Percentiles rank a stretch among this genome's conserved stretches.
Evolutionary conservation across 2,888 invertebrate species (phyloP).

Genomic region (Morpho achilles): DNA sequence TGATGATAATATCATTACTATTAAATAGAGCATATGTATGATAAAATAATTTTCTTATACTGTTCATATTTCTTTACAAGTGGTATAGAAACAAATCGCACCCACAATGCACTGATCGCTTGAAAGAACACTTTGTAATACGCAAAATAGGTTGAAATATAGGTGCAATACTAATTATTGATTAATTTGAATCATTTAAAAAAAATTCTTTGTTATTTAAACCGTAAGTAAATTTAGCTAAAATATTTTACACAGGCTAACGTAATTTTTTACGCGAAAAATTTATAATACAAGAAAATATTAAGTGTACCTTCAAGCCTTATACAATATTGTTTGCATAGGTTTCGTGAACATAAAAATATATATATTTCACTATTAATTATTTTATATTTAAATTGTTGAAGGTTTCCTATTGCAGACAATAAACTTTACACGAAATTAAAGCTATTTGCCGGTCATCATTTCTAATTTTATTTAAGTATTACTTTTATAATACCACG

Average conservation of each 20-base stretch:
- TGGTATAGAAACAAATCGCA: slow-evolving; percentile 1
- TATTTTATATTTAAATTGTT: not conserved
- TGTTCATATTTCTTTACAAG: not conserved
- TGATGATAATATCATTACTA: too few species aligned
- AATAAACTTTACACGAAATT: slow-evolving; percentile 32
- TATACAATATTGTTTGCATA: slow-evolving; percentile 1
- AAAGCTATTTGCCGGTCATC: slow-evolving; percentile 16
- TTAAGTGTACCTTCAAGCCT: slow-evolving; percentile 2
- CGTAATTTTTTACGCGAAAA: too few species aligned
- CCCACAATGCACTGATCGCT: not conserved
- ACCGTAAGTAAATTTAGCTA: too few species aligned
- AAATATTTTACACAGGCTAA: too few species aligned
- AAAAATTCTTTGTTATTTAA: too few species aligned
- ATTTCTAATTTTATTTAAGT: not conserved
- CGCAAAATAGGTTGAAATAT: too few species aligned
- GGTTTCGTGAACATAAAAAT: not conserved
- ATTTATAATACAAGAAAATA: too few species aligned
- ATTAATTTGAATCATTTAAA: too few species aligned
- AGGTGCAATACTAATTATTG: too few species aligned
- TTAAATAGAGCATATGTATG: too few species aligned
- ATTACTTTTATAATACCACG: slow-evolving; percentile 10
- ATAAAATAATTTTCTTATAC: too few species aligned
- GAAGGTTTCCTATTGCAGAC: slow-evolving; percentile 34
- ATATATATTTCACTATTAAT: not conserved
- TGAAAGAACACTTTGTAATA: not conserved